Base-by-base conservation (phyloP, 2,797 vertebrate species). In the Neosalanx taihuensis region DNA sequence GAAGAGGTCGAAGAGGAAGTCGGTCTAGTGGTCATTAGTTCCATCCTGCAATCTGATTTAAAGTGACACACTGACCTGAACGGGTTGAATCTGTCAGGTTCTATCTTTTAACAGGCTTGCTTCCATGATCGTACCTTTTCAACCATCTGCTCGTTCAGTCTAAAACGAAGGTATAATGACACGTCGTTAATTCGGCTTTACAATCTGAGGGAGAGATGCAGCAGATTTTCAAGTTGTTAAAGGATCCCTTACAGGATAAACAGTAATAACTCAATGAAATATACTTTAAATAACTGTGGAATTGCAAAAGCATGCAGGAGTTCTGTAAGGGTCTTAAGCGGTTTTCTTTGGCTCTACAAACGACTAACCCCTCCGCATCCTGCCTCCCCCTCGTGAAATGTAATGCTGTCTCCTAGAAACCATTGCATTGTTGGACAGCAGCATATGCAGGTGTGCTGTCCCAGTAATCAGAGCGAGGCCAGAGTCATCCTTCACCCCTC, bases 61-160 rank as follows among this genome's bases (percentile, higher is more conserved):
- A 75, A 74, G 51, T 80, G 85, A 85, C 82, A 79, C 73, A 75
- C 26, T 76, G 80, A 88, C 78, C 81, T 1, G 68, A 69, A 67
- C 62, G 10, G 70, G 78, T 72, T 37, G 72, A 71, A 85, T 82
- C 70, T 75, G 83, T 83, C 83, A 76, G 70, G 69, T 57, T 35
- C 35, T 75, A 80, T 85, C 12, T 46, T 81, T 70, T 79, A 83
- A 84, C 46, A 1, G 74, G 71, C 61, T 30, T 37, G 65, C 53
- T 69, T 41, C 65, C 65, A 13, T 72, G n/a, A 76, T 23, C n/a
- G 20, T 65, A 26, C 31, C 26, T 67, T 23, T 67, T 67, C 23
- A 67, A 67, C 10, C 35, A 13, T 29, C 20, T 26, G 37, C 49
- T 15, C 15, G 15, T 66, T 51, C 6, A 6, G n/a, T 66, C 20